A percentile compares a stretch with the other conserved stretches of the same genome.
phyloP scores from a whole-genome alignment of 1,140 invertebrate species.

The Bathynomus jamesi region DNA sequence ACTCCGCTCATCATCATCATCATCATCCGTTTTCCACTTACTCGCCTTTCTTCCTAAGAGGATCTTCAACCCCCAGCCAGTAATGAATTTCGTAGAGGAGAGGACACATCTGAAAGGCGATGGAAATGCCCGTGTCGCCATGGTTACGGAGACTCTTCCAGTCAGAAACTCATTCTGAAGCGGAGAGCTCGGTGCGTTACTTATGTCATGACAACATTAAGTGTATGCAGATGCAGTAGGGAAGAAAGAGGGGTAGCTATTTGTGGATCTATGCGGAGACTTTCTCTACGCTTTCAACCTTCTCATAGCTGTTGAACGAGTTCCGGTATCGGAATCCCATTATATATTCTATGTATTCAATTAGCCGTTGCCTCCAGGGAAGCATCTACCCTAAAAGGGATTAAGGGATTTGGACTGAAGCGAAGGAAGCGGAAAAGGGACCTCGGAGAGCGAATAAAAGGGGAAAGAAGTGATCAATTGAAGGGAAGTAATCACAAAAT shows the following conservation, averaged over 20 bases:
- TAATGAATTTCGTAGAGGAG: background rate
- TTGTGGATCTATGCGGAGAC: background rate
- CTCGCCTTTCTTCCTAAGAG: background rate
- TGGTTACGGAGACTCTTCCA: background rate
- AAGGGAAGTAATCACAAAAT: too few relatives aligned
- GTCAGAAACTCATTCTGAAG: background rate
- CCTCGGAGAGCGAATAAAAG: background rate
- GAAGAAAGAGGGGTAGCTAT: background rate
- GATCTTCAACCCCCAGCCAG: background rate
- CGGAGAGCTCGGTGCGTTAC: too few relatives aligned
- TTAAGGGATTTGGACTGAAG: background rate
- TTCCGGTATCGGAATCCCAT: background rate
- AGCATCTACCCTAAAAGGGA: background rate
- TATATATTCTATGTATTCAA: background rate
- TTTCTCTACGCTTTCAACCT: background rate
- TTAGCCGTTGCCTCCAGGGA: background rate
- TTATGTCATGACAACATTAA: too few relatives aligned
- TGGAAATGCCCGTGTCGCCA: too few relatives aligned
- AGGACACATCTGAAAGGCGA: background rate
- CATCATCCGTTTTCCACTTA: background rate
- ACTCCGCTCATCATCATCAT: background rate
- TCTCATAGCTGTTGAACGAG: too few relatives aligned
- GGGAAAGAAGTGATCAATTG: background rate
- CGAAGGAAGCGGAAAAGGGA: background rate
- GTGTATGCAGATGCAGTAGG: background rate